phyloP scores from a whole-genome alignment of 2,888 invertebrate genomes.

The Patella pellucida region DNA sequence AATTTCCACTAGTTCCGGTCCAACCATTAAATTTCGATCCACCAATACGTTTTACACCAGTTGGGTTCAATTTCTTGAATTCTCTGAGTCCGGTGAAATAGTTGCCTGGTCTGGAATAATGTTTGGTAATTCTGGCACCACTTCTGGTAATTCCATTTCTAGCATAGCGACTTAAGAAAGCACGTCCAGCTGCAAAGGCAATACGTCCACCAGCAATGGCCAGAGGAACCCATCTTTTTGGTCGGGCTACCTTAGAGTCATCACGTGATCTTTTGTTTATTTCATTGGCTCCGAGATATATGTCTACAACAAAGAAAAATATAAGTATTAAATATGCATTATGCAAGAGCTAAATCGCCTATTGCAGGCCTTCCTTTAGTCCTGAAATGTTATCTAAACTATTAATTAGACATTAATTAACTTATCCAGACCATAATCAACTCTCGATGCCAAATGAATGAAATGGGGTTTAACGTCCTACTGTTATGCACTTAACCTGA shows the following conservation, averaged over 20 bases:
- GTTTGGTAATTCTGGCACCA: slow-evolving; percentile 29
- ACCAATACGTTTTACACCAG: slow-evolving; percentile 17
- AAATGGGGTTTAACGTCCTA: too few species aligned
- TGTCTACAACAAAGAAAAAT: background rate
- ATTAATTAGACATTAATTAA: too few species aligned
- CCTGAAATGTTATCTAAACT: too few species aligned
- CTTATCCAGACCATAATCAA: too few species aligned
- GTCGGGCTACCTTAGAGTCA: background rate
- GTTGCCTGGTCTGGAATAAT: slow-evolving; percentile 27
- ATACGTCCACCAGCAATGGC: slow-evolving; percentile 1
- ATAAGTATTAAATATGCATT: background rate
- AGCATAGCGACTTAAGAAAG: slow-evolving; percentile 22
- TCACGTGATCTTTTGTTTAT: background rate
- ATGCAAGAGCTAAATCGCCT: too few species aligned
- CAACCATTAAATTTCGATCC: slow-evolving; percentile 22
- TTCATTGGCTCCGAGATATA: background rate
- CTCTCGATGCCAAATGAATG: too few species aligned
- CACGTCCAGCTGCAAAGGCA: slow-evolving; percentile 21
- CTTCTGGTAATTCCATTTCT: slow-evolving; percentile 22
- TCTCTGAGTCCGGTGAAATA: slow-evolving; percentile 29
- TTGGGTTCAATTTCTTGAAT: slow-evolving; percentile 31
- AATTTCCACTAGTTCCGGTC: slow-evolving; percentile 32
- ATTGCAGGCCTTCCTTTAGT: too few species aligned
- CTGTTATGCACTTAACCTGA: too few species aligned
- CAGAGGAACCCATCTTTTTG: slow-evolving; percentile 12